Percentiles rank a stretch among this genome's conserved stretches.
These are phyloP conservation scores for Parazoanthus swiftii DNA, from an alignment of 92 coral and sea anemone species.

Conservation along the genomic window DNA sequence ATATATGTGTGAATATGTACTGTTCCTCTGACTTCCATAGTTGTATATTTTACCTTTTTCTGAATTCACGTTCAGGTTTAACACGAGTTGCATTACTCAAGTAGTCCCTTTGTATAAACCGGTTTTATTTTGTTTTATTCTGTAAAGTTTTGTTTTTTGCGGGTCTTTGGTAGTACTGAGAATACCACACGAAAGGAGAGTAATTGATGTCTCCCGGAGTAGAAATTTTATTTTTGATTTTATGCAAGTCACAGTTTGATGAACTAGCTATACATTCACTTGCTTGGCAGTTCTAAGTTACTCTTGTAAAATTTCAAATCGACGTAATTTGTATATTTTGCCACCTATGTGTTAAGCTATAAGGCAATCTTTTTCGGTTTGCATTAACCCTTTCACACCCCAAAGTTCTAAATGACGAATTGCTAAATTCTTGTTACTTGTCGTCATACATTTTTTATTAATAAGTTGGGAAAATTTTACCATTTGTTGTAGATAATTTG, in stretches of 20 bases:
- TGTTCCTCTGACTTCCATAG: too few species aligned
- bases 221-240: too few species aligned
- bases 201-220: neutral
- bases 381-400: neutral
- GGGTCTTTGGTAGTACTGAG: neutral
- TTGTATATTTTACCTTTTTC: too few species aligned
- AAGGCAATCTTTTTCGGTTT: too few species aligned
- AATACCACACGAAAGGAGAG: neutral
- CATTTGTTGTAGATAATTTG: neutral
- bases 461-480: neutral
- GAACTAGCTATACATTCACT: neutral
- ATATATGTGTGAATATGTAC: neutral
- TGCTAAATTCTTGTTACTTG: neutral
- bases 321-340: too few species aligned
- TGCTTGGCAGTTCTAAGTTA: neutral
- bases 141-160: neutral
- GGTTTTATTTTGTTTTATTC: too few species aligned
- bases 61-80: too few species aligned
- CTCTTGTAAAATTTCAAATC: neutral
- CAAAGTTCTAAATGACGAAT: neutral
- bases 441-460: neutral
- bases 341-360: too few species aligned
- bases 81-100: neutral
- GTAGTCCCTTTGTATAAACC: neutral
- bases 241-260: neutral